These are phyloP conservation scores for Rhagoletis zephyria DNA, from an alignment of 1,140 invertebrate genomes.

Conservation along the genomic window DNA sequence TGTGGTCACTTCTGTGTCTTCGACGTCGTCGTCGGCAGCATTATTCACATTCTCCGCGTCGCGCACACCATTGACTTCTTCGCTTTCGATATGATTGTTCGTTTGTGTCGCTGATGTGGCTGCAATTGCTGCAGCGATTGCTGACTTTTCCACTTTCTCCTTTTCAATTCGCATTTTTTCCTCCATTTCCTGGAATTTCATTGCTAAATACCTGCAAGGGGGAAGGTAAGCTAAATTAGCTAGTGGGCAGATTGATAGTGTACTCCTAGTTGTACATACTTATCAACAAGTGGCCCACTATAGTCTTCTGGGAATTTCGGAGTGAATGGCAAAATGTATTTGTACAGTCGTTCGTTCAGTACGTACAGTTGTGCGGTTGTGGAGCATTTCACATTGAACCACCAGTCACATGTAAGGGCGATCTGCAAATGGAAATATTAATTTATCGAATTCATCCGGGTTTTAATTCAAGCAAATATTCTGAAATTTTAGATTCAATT, in stretches of 20 bases:
- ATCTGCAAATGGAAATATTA: slow-evolving; percentile 63
- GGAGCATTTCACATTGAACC: slow-evolving; percentile 90
- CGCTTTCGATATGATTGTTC: slow-evolving; percentile 33
- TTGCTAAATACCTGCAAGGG: slow-evolving; percentile 79
- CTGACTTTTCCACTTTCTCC: slow-evolving; percentile 65
- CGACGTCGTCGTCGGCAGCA: slow-evolving; percentile 27
- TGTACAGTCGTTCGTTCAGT: slow-evolving; percentile 88
- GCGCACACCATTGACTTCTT: background rate
- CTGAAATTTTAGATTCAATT: too few species aligned
- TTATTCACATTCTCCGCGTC: background rate
- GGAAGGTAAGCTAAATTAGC: background rate
- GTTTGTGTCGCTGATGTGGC: background rate
- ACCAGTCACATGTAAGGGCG: slow-evolving; percentile 89
- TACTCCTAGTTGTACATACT: slow-evolving; percentile 71
- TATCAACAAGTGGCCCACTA: slow-evolving; percentile 86
- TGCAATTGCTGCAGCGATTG: slow-evolving; percentile 26
- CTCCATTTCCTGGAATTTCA: slow-evolving; percentile 89
- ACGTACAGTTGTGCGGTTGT: slow-evolving; percentile 88
- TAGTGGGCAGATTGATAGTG: background rate
- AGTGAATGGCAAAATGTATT: slow-evolving; percentile 87
- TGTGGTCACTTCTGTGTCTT: slow-evolving; percentile 60
- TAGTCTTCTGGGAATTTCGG: slow-evolving; percentile 91
- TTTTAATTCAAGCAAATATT: too few species aligned
- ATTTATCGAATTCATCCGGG: too few species aligned
- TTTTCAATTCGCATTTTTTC: slow-evolving; percentile 78